Percentiles rank a stretch among this genome's conserved stretches.
phyloP scores from a whole-genome alignment of 2,113 vertebrate genomes.

The Maccullochella peelii region DNA sequence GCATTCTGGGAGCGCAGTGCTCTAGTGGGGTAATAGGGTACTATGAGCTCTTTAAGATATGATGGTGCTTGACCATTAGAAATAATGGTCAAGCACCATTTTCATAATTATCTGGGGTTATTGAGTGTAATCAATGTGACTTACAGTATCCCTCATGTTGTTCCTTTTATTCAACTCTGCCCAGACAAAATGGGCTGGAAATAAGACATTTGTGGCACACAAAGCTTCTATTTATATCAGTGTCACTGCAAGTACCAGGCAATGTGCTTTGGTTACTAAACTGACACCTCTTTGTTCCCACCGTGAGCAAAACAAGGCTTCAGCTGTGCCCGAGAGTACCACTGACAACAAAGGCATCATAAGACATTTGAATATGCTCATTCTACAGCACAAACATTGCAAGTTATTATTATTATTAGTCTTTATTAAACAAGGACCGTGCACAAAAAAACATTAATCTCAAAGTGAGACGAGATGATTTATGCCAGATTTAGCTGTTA shows the following conservation, averaged over 20 bases:
- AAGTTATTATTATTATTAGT: no score
- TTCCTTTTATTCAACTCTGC: neutral
- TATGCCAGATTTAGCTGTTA: no score
- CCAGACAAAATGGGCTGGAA: conserved; percentile 45
- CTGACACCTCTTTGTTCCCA: conserved; percentile 66
- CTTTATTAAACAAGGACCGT: no score
- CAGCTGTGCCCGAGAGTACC: conserved; percentile 38
- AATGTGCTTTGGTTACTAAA: conserved; percentile 41
- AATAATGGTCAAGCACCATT: no score
- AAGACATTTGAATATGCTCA: conserved; percentile 16
- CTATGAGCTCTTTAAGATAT: no score
- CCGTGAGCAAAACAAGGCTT: conserved; percentile 54
- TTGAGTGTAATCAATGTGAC: neutral
- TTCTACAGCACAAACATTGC: neutral
- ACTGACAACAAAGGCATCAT: conserved; percentile 41
- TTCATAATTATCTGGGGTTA: neutral
- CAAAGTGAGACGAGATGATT: no score
- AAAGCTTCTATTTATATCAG: conserved; percentile 65
- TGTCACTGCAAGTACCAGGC: conserved; percentile 61
- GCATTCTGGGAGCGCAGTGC: no score
- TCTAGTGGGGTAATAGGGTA: no score
- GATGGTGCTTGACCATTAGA: no score
- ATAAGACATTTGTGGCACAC: conserved; percentile 10
- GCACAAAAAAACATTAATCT: no score
- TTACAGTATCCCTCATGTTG: neutral